Base-by-base conservation (phyloP, 2,113 vertebrate genomes). In the Trichomycterus rosablanca region DNA sequence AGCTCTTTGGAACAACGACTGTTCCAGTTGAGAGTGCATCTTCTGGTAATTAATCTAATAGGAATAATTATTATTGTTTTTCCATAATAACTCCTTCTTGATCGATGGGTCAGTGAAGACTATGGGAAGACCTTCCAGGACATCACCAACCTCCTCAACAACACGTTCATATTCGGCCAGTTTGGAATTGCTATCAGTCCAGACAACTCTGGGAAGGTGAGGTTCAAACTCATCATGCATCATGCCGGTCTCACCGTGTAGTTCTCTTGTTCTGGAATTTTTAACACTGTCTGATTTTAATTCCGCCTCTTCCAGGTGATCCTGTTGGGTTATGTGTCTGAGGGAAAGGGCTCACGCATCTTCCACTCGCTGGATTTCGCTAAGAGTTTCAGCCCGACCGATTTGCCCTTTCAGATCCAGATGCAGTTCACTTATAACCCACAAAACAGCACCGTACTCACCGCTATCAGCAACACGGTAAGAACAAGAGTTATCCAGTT, bases 41-140 rank as follows among this genome's bases (percentile, higher is more conserved):
- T n/a, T n/a, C n/a, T n/a, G n/a, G n/a, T n/a, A n/a, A n/a, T n/a
- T n/a, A n/a, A n/a, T n/a, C n/a, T n/a, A n/a, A n/a, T n/a, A n/a
- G n/a, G n/a, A n/a, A n/a, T n/a, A n/a, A n/a, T n/a, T n/a, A n/a
- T n/a, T n/a, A n/a, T n/a, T n/a, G n/a, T n/a, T n/a, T n/a, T n/a
- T n/a, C n/a, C n/a, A n/a, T n/a, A n/a, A n/a, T n/a, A n/a, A n/a
- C n/a, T n/a, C n/a, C n/a, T n/a, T n/a, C n/a, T n/a, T n/a, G n/a
- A n/a, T n/a, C n/a, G n/a, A n/a, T 59, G 39, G 61, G 42, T 15
- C 76, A 97, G 94, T 18, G 90, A 95, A 78, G 84, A 97, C 72
- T 95, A 97, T 4, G 94, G 94, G 40, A 97, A 97, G 77, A 85
- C 85, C 2, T 97, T 95, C 65, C 67, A 81, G 58, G 94, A 97